Base-by-base conservation (phyloP, 2,797 vertebrate species). In the Rhinogobio ventralis region DNA sequence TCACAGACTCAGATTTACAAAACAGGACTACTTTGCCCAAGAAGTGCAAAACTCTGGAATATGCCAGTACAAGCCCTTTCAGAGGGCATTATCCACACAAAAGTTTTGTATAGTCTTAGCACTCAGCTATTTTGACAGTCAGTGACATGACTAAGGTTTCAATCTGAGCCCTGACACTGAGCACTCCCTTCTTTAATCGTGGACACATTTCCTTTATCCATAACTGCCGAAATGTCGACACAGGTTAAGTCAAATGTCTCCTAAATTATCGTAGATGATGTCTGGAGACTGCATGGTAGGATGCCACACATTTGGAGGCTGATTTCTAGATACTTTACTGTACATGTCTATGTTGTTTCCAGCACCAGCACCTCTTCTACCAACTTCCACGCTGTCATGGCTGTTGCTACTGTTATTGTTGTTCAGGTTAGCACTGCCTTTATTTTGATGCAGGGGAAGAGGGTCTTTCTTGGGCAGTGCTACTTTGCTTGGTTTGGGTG, bases 401-500 rank as follows among this genome's bases (percentile, higher is more conserved):
- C 90, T 94, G 68, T 91, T 93, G 88, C 89, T 89, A 85, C 92
- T 94, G 85, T 96, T 97, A 93, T 95, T 96, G 86, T 91, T 93
- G 89, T 94, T 96, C 3, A 92, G 81, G 88, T 95, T 93, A 84
- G 85, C 85, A 20, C 87, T 90, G 0, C 90, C 86, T 87, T 95
- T 96, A 85, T 86, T 4, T 0, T 86, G 36, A 0, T 80, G 89
- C 78, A 91, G 84, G 2, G 93, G 94, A 0, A 92, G 83, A 0
- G 90, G 91, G 60, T 92, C 93, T 86, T 95, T 94, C 78, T 94
- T 7, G 7, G 84, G 53, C 15, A 93, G 84, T 1, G 85, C 45
- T 15, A 81, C 85, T 42, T 91, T 92, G 76, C 69, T 89, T 4
- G 96, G 97, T 85, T 99, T 99, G 51, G 97, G 97, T 23, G 96